Evolutionary conservation across 2,888 invertebrate species (phyloP), one percentile per base, ranked within the genome.

Genomic region (Augochlorella aurata): DNA sequence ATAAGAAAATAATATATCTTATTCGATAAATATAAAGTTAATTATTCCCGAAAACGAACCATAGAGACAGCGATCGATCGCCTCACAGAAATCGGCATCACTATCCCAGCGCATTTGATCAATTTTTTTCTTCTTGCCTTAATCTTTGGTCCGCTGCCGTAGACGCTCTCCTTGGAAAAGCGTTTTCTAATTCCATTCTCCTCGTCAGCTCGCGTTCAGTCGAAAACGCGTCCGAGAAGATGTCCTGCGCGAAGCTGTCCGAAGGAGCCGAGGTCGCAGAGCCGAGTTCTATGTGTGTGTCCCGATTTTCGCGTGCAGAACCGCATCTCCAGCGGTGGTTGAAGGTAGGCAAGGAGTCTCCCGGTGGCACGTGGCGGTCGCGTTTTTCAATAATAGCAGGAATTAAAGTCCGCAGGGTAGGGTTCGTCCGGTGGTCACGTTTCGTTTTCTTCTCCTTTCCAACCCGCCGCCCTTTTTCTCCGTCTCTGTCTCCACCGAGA

Each of bases 341-440:
- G 67, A 74, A 78, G 79, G 75, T 63, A 74, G 76, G 2, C 21
- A 24, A 16, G 76, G 74, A 79, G 75, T 84, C 79, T 75, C 75
- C 75, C 75, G 50, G 52, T 47, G 90, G 88, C 91, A 88, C 90
- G 91, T 90, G 89, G 88, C 90, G 81, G 82, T 66, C 82, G 83
- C 79, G 87, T 87, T 89, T 89, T 90, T 90, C 85, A 89, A 91
- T 92, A 91, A 91, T 90, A 90, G 90, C 85, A 88, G 89, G 90
- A 91, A 91, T 91, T 90, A 91, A 90, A 90, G 87, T 83, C 86
- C 75, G 63, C 66, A 24, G 73, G 74, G 61, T n/a, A 65, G 54
- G 52, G 77, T 83, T 85, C 79, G 72, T 86, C 81, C 69, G 74
- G 67, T 77, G 78, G 54, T 80, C 77, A 79, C 83, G 85, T 82